These are phyloP conservation scores for Sphaeramia orbicularis DNA, from an alignment of 2,797 vertebrate species.

Conservation along the genomic window DNA sequence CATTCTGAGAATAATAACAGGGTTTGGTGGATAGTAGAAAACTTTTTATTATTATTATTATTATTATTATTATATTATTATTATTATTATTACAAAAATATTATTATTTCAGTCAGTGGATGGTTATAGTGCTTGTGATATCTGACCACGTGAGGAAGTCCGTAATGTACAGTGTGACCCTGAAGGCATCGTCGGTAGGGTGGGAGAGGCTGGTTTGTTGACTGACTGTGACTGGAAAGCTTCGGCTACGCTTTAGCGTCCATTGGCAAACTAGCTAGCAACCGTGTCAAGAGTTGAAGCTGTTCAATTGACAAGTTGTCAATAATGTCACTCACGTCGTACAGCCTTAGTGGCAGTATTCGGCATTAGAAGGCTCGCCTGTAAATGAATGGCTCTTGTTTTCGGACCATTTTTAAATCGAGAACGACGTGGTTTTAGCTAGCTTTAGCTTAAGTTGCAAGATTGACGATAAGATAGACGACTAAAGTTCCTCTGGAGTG, in stretches of 20 bases:
- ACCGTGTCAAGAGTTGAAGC: constrained; percentile 16
- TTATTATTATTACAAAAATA: too few species aligned
- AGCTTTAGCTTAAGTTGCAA: constrained; percentile 54
- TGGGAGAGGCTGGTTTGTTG: constrained; percentile 73
- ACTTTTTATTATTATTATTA: not conserved
- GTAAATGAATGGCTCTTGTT: not conserved
- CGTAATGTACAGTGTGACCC: not conserved
- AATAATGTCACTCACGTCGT: constrained; percentile 31
- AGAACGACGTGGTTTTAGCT: constrained; percentile 22
- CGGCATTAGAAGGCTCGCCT: not conserved
- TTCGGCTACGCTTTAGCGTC: constrained; percentile 21
- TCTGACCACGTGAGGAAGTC: constrained; percentile 12
- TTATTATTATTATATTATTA: too few species aligned
- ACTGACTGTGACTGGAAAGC: constrained; percentile 50
- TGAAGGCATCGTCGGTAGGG: constrained; percentile 44
- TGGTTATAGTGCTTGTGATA: fast-evolving
- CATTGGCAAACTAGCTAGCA: constrained; percentile 22
- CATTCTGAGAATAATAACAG: too few species aligned
- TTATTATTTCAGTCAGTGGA: too few species aligned
- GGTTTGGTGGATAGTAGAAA: too few species aligned
- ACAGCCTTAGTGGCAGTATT: not conserved
- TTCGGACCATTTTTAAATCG: not conserved
- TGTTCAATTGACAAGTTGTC: constrained; percentile 26
- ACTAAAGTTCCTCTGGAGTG: constrained; percentile 66
- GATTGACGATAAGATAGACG: constrained; percentile 57